Percentiles rank a stretch among this genome's conserved stretches.
These are phyloP conservation scores for Masticophis lateralis DNA, from an alignment of 2,797 vertebrate genomes.

Conservation along the genomic window DNA sequence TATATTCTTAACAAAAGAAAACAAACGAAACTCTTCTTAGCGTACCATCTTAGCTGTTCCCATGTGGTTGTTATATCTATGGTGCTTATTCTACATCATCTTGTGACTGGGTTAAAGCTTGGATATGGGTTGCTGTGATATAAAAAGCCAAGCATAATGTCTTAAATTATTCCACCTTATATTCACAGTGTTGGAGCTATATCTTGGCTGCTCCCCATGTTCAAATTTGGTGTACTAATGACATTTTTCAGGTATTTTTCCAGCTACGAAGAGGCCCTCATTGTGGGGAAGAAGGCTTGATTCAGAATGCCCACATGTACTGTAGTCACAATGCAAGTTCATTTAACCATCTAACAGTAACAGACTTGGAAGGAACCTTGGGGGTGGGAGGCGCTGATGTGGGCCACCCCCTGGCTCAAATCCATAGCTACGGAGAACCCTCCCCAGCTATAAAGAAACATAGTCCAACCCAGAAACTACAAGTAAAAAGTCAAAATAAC, in stretches of 20 bases:
- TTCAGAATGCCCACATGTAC: neutral
- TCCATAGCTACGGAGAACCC: no score
- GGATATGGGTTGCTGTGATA: neutral
- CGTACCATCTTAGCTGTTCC: neutral
- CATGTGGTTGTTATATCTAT: neutral
- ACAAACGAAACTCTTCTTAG: neutral
- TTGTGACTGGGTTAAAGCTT: neutral
- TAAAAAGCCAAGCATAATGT: neutral
- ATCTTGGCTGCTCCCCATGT: neutral
- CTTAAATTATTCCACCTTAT: neutral
- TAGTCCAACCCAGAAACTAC: no score
- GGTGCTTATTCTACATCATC: neutral
- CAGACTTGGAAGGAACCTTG: no score
- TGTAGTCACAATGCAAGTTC: neutral
- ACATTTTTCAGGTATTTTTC: neutral
- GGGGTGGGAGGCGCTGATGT: no score
- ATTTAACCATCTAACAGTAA: neutral
- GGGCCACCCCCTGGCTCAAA: no score
- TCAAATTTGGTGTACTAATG: neutral
- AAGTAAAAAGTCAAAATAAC: no score
- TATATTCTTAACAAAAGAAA: neutral
- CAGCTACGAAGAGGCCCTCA: no score
- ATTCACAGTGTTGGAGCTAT: neutral
- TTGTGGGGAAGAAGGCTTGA: neutral
- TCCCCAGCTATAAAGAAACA: no score